phyloP scores from a whole-genome alignment of 2,113 vertebrate species.

The Percina caprodes region DNA sequence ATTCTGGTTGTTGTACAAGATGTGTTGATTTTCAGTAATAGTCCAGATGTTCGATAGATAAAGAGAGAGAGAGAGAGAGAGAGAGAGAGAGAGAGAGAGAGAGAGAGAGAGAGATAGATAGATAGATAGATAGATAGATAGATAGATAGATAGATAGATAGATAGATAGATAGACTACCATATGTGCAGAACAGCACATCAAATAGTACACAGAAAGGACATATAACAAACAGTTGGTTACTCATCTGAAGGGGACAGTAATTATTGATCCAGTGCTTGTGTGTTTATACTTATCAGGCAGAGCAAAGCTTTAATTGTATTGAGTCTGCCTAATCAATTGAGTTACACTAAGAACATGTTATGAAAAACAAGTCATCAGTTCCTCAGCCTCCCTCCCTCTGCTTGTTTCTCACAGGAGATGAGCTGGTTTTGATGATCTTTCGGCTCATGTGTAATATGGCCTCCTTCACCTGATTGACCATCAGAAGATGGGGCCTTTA shows the following conservation, averaged over 20 bases:
- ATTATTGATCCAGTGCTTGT: not conserved
- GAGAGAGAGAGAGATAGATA: not conserved
- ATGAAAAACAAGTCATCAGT: not conserved
- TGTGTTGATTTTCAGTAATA: not conserved
- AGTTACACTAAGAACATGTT: not conserved
- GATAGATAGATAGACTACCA: not conserved
- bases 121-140: not conserved
- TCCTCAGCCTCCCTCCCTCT: not conserved
- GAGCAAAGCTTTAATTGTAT: not conserved
- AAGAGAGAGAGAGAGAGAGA: not conserved
- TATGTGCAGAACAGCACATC: not conserved
- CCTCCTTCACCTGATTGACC: not conserved
- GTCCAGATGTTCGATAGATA: not conserved
- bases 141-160: not conserved
- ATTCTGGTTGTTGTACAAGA: not conserved
- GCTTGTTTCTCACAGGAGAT: slow-evolving; percentile 16
- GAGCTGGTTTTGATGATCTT: not conserved
- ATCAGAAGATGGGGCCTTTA: slow-evolving; percentile 20
- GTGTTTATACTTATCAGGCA: not conserved
- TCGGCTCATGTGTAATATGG: not conserved
- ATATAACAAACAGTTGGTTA: not conserved
- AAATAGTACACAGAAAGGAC: not conserved
- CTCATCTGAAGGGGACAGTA: not conserved
- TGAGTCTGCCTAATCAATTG: not conserved
- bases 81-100: not conserved